These are phyloP conservation scores for Troglohyphantes excavatus DNA, from an alignment of 2,888 invertebrate species.

Conservation along the genomic window DNA sequence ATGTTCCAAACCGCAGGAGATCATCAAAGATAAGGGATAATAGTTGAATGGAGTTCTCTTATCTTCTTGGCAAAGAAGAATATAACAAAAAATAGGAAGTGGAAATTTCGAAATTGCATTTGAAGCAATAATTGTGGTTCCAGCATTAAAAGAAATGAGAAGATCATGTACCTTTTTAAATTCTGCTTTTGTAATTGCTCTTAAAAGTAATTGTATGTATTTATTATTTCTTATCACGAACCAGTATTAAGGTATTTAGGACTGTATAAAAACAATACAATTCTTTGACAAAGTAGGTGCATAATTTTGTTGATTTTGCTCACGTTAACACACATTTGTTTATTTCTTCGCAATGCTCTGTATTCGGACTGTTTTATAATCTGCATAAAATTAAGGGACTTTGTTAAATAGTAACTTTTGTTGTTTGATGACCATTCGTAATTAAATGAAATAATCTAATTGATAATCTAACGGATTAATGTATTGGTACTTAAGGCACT, in stretches of 20 bases:
- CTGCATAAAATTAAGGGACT: no score
- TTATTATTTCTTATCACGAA: slow-evolving; percentile 40
- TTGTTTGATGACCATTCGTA: no score
- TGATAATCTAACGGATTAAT: no score
- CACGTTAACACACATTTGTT: background rate
- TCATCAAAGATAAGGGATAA: slow-evolving; percentile 16
- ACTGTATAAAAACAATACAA: background rate
- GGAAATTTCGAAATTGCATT: background rate
- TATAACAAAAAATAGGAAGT: background rate
- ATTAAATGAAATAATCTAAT: no score
- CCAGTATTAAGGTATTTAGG: background rate
- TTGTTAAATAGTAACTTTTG: no score
- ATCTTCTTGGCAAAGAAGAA: slow-evolving; percentile 22
- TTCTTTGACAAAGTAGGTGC: background rate
- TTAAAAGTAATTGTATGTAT: slow-evolving; percentile 50
- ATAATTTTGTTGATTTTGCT: background rate
- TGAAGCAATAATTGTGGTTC: slow-evolving; percentile 2
- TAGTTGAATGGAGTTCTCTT: background rate
- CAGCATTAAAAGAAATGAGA: background rate
- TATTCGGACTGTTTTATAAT: no score
- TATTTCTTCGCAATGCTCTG: background rate
- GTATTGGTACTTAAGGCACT: no score
- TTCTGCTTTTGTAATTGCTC: slow-evolving; percentile 34
- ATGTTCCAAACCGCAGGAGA: slow-evolving; percentile 6
- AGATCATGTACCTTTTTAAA: slow-evolving; percentile 10